A percentile compares a stretch with the other conserved stretches of the same genome.
Conservation (phyloP, 2,888 invertebrate genomes). For the Phymatocera aterrima region DNA sequence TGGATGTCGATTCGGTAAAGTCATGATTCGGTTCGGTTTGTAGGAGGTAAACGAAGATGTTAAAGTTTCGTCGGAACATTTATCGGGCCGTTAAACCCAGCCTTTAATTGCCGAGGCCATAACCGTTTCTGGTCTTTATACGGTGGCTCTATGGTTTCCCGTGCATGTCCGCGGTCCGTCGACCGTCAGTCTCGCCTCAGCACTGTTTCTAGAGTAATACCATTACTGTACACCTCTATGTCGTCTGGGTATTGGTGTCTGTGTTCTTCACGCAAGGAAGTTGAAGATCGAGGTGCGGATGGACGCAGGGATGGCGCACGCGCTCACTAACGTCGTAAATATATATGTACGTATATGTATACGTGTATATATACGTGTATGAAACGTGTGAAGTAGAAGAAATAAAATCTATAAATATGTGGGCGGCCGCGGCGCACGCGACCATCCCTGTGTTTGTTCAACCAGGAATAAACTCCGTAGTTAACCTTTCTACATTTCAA, state of each 20-base stretch:
- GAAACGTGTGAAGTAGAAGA: slow-evolving; percentile 63
- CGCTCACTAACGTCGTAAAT: background rate
- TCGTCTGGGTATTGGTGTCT: background rate
- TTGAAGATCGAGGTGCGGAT: slow-evolving; percentile 12
- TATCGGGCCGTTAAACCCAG: slow-evolving; percentile 45
- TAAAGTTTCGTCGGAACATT: slow-evolving; percentile 45
- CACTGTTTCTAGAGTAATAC: background rate
- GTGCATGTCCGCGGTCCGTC: slow-evolving; percentile 42
- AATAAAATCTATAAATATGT: slow-evolving; percentile 75
- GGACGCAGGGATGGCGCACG: slow-evolving; percentile 20
- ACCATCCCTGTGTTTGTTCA: slow-evolving; percentile 74
- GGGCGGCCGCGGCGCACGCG: slow-evolving; percentile 74
- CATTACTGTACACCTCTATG: background rate
- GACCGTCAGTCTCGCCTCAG: background rate
- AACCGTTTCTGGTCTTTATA: slow-evolving; percentile 43
- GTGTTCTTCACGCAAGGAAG: background rate
- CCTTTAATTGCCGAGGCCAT: slow-evolving; percentile 43
- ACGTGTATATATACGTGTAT: background rate
- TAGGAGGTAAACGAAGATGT: slow-evolving; percentile 29
- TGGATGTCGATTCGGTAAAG: background rate
- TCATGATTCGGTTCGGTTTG: background rate
- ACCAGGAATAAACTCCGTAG: slow-evolving; percentile 72
- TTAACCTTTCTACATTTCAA: slow-evolving; percentile 43
- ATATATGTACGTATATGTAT: background rate
- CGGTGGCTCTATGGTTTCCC: slow-evolving; percentile 46